Evolutionary conservation across 2,888 invertebrate genomes (phyloP), one percentile per base, ranked within the genome.

Genomic region (Sphinx pinastri): DNA sequence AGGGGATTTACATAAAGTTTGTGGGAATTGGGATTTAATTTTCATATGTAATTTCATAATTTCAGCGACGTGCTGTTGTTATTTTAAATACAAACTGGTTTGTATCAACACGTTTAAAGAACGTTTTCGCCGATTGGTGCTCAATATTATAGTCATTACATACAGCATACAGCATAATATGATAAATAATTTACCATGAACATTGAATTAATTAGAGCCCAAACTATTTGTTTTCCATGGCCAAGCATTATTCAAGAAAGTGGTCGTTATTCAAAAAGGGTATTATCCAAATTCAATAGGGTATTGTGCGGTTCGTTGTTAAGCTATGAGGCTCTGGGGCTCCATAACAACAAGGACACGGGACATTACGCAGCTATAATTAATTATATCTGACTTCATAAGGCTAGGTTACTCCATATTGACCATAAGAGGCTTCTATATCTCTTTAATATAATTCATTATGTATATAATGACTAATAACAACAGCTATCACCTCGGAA

Each of bases 371-470:
- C 79, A 76, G 73, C 77, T 78, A 81, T 88, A 87, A 91, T 91
- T 91, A 91, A 91, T 91, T 90, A 89, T 86, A 89, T 86, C 83
- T 80, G 84, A 88, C 85, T 88, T 86, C 82, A 81, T 78, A 76
- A 82, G 81, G 80, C 81, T 81, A 77, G 74, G 73, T 77, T 74
- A 74, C 77, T 74, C 76, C 77, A 76, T 81, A 81, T 81, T 82
- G 84, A 84, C 86, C 84, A 85, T 78, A 84, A 80, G 78, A 80
- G 78, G 81, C 75, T 80, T 16, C 12, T 38, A 6, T 68, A 38
- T 54, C 16, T 38, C 54, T 45, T 54, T 19, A 19, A 49, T 68
- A 19, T n/a, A n/a, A n/a, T 19, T 13, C 63, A 49, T 63, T 63
- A 2, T 19, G 49, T 49, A 47, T 60, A 45, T 19, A 49, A 49